Percentiles rank a stretch among this genome's conserved stretches.
phyloP scores from a whole-genome alignment of 2,888 invertebrate species.

The Myopa tessellatipennis region DNA sequence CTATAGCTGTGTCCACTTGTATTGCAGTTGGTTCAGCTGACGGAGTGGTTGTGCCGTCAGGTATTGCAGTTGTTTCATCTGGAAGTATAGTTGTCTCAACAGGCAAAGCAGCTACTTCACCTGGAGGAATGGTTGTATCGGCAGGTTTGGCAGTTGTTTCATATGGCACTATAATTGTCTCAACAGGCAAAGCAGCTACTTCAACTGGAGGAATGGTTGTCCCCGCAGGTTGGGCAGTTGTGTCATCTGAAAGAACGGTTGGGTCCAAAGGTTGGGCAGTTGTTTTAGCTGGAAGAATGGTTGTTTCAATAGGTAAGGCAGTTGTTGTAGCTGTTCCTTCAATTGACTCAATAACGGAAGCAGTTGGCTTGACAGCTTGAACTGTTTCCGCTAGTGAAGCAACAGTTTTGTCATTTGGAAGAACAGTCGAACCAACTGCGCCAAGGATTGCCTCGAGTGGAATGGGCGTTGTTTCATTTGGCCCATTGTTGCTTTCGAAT shows the following conservation, averaged over 20 bases:
- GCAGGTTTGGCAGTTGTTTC: conserved; percentile 15
- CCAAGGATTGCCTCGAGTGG: conserved; percentile 31
- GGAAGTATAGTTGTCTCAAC: conserved; percentile 17
- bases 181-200: conserved; percentile 14
- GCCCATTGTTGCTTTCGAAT: conserved; percentile 15
- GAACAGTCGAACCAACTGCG: not conserved
- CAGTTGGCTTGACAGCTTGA: not conserved
- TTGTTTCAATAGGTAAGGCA: conserved; percentile 11
- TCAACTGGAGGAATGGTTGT: conserved; percentile 8
- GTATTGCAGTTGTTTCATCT: not conserved
- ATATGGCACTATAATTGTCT: conserved; percentile 3
- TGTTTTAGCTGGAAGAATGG: conserved; percentile 25
- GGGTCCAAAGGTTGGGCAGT: not conserved
- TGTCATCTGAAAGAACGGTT: not conserved
- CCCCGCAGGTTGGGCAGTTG: conserved; percentile 11
- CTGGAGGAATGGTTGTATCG: conserved; percentile 29
- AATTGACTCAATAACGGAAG: not conserved
- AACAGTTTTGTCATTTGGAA: not conserved
- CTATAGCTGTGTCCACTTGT: conserved; percentile 31
- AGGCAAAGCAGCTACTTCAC: not conserved
- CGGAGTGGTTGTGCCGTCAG: not conserved
- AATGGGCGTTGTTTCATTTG: conserved; percentile 31
- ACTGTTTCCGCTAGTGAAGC: not conserved
- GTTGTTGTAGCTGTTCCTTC: not conserved
- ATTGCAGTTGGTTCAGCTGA: conserved; percentile 5